Conservation (phyloP, 92 coral and sea anemone genomes). For the Porites evermanni region DNA sequence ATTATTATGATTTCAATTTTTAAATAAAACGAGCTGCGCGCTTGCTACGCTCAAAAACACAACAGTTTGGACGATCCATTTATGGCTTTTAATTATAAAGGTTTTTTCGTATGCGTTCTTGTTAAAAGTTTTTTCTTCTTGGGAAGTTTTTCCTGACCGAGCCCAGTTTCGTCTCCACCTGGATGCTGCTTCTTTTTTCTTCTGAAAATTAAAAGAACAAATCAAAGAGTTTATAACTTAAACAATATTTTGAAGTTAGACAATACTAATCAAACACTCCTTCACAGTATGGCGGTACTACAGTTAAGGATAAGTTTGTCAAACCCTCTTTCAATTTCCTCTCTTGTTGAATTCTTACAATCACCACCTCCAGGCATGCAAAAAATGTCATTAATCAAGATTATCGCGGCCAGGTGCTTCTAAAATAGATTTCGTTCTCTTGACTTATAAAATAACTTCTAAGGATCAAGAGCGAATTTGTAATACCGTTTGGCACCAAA, state of each 20-base stretch:
- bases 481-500: too few relatives aligned
- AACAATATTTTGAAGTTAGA: neutral
- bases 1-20: too few relatives aligned
- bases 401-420: neutral
- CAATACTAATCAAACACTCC: neutral
- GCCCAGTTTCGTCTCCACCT: neutral
- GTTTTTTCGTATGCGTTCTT: neutral
- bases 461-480: too few relatives aligned
- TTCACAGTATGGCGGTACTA: neutral
- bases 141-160: neutral
- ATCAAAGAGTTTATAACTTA: neutral
- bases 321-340: neutral
- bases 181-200: slow-evolving; percentile 3
- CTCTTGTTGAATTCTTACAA: neutral
- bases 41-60: too few relatives aligned
- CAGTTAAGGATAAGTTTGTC: neutral
- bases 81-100: neutral
- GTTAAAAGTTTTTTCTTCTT: neutral
- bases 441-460: neutral
- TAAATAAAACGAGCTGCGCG: too few relatives aligned
- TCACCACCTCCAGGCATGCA: neutral
- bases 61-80: too few relatives aligned
- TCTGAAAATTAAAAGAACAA: slow-evolving; percentile 19
- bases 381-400: neutral
- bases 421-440: neutral